Conservation (phyloP, 1,140 invertebrate genomes). For the Agrypnia vestita region DNA sequence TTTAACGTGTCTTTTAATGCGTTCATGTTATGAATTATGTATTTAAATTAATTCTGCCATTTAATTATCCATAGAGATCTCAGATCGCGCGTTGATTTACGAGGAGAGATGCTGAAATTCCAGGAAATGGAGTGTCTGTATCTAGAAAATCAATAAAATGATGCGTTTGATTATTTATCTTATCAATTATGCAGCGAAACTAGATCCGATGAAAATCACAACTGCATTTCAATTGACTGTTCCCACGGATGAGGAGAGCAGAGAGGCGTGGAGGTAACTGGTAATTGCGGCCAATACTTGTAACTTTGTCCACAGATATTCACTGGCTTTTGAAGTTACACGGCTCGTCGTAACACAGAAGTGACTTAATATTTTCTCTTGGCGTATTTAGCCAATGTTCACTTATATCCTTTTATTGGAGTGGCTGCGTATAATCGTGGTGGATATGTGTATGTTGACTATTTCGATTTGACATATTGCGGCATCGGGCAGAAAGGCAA, state of each 20-base stretch:
- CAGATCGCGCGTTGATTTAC: not conserved
- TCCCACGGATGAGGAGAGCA: constrained; percentile 34
- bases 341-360: not conserved
- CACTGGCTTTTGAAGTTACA: not conserved
- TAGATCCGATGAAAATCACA: constrained; percentile 29
- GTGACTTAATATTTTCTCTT: not conserved
- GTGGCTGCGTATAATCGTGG: not conserved
- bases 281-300: constrained; percentile 23
- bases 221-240: constrained; percentile 32
- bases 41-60: too few species aligned
- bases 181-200: constrained; percentile 24
- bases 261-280: constrained; percentile 19
- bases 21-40: too few species aligned
- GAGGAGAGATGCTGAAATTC: not conserved
- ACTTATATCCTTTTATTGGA: constrained; percentile 7
- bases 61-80: not conserved
- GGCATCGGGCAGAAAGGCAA: constrained; percentile 30
- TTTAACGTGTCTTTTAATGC: too few species aligned
- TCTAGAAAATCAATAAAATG: constrained; percentile 28
- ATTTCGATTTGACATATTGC: constrained; percentile 38
- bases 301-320: not conserved
- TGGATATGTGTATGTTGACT: not conserved
- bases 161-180: not conserved
- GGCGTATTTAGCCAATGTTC: not conserved
- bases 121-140: constrained; percentile 25